These are phyloP conservation scores for Porites lobata DNA, from an alignment of 92 coral and sea anemone genomes.

Conservation along the genomic window DNA sequence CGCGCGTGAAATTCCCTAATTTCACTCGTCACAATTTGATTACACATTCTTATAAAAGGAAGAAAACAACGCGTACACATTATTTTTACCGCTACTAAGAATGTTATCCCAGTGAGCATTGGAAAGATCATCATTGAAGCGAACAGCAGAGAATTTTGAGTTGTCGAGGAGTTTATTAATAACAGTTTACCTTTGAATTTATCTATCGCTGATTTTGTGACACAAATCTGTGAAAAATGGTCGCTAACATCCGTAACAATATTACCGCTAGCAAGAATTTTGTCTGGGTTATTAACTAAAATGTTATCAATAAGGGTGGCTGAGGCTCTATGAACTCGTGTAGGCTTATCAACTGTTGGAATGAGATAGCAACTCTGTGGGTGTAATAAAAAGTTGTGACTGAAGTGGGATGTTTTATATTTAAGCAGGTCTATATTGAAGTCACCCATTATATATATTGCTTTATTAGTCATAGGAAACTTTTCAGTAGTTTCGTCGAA, in stretches of 20 bases:
- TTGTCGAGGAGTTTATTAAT: constrained; percentile 12
- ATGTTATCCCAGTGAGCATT: neutral
- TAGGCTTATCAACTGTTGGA: too few relatives aligned
- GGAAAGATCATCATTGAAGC: constrained; percentile 1
- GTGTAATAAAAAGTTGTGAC: neutral
- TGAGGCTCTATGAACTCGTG: too few relatives aligned
- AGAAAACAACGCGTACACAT: neutral
- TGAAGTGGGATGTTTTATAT: constrained; percentile 5
- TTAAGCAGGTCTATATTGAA: neutral
- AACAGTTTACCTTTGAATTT: neutral
- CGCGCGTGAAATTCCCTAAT: too few relatives aligned
- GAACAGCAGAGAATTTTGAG: constrained; percentile 18
- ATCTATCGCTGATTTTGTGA: neutral
- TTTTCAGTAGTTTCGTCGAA: too few relatives aligned
- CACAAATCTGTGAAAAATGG: constrained; percentile 46
- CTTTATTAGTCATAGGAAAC: too few relatives aligned
- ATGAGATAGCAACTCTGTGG: constrained; percentile 1
- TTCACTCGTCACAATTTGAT: too few relatives aligned
- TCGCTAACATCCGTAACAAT: constrained; percentile 42
- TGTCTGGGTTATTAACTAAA: neutral
- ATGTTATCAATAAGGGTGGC: constrained; percentile 41
- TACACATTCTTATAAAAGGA: constrained; percentile 32
- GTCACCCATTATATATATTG: constrained; percentile 27
- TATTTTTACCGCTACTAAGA: neutral
- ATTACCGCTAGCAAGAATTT: constrained; percentile 8